These are phyloP conservation scores for Agelas oroides DNA, from an alignment of 37 sponge, comb jelly and placozoan genomes.

Conservation along the genomic window DNA sequence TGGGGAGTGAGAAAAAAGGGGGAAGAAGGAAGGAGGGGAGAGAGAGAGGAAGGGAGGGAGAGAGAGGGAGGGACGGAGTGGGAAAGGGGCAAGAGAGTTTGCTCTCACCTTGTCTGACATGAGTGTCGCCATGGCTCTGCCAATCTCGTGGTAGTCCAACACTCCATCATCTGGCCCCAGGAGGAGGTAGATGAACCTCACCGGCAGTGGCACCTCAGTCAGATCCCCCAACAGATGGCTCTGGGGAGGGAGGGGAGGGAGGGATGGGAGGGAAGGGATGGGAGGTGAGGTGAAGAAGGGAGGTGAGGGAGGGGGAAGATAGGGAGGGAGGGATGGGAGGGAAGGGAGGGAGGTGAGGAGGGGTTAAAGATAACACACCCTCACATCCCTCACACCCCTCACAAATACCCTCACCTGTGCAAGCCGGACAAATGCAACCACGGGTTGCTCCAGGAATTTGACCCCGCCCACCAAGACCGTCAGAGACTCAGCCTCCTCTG, in stretches of 20 bases:
- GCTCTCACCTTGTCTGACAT: constrained; percentile 84
- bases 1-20: too few relatives aligned
- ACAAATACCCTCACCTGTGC: constrained; percentile 32
- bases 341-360: too few relatives aligned
- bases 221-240: constrained; percentile 73
- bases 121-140: constrained; percentile 88
- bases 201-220: constrained; percentile 87
- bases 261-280: background rate
- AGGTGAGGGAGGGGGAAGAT: too few relatives aligned
- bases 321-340: too few relatives aligned
- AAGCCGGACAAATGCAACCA: constrained; percentile 85
- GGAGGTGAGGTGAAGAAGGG: too few relatives aligned
- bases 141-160: constrained; percentile 86
- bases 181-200: constrained; percentile 83
- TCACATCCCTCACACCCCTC: too few relatives aligned
- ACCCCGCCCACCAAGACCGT: constrained; percentile 88
- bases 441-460: constrained; percentile 68
- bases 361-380: too few relatives aligned
- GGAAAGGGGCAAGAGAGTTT: too few relatives aligned
- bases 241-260: constrained; percentile 11
- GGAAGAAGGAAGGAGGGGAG: too few relatives aligned
- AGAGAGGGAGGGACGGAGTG: too few relatives aligned
- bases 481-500: constrained; percentile 76
- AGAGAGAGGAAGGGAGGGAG: too few relatives aligned
- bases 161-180: constrained; percentile 67